Percentiles rank a stretch among this genome's conserved stretches.
Conservation (phyloP, 2,113 vertebrate genomes). For the Alces alces region DNA sequence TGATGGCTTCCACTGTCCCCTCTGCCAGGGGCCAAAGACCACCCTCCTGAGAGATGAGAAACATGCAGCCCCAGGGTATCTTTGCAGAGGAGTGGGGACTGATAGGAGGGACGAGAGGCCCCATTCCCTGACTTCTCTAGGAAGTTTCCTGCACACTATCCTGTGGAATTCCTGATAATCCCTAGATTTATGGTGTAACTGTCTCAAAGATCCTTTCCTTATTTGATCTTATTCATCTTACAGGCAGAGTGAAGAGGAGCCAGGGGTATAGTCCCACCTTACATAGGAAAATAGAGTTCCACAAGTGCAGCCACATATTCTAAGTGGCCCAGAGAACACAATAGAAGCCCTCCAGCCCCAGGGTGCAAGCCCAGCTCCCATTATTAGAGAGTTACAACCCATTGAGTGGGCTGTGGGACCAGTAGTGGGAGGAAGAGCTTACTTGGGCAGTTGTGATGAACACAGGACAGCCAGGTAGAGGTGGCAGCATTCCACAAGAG, state of each 20-base stretch:
- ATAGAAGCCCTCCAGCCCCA: not conserved
- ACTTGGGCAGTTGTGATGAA: not conserved
- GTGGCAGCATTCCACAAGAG: not conserved
- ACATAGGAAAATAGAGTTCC: not conserved
- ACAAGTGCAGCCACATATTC: accelerated
- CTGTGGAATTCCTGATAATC: not conserved
- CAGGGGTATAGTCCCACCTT: not conserved
- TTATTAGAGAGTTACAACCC: not conserved
- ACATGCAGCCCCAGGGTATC: not conserved
- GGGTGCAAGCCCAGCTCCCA: not conserved
- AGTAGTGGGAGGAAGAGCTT: accelerated
- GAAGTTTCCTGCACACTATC: not conserved
- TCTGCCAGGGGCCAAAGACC: not conserved
- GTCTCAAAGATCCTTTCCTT: not conserved
- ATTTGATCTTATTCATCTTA: not conserved
- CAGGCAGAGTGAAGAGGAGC: not conserved
- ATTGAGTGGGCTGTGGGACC: not conserved
- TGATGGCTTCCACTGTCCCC: not conserved
- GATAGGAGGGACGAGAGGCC: not conserved
- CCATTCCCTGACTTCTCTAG: not conserved
- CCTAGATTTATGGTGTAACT: not conserved
- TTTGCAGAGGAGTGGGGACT: not conserved
- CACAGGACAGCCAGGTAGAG: not conserved
- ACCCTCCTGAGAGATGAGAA: not conserved
- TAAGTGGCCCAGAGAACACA: not conserved